Conservation (phyloP, 2,113 vertebrate species). For the Thinocorus orbignyianus region DNA sequence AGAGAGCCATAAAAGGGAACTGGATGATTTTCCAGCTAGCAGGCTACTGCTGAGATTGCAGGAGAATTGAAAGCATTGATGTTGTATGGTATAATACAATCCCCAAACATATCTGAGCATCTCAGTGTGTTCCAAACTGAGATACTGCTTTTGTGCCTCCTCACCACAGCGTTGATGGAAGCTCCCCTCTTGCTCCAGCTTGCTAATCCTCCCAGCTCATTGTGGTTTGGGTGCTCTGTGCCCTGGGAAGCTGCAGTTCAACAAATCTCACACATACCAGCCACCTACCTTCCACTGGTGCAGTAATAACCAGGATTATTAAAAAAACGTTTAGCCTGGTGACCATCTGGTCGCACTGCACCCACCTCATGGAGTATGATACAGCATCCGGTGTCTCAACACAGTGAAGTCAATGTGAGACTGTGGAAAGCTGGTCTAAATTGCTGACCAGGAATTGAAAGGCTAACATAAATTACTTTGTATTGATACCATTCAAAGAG, state of each 20-base stretch:
- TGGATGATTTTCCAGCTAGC: background rate
- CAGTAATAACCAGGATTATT: background rate
- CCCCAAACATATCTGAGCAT: background rate
- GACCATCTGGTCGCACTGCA: background rate
- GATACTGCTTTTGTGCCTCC: rapidly evolving
- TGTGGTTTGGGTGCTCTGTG: background rate
- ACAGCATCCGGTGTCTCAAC: background rate
- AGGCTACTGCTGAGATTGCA: background rate
- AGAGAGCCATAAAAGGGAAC: background rate
- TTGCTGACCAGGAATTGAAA: background rate
- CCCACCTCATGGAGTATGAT: background rate
- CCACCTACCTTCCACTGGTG: background rate
- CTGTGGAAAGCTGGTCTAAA: too few species aligned
- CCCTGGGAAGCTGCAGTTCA: background rate
- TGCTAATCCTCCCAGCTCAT: background rate
- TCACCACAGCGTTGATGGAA: background rate
- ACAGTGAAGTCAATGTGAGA: background rate
- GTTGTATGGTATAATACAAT: background rate
- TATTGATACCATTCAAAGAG: background rate
- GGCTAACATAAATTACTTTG: background rate
- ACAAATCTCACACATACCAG: background rate
- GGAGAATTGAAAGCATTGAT: background rate
- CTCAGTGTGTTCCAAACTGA: background rate
- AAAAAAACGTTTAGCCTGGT: background rate
- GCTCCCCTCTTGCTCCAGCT: background rate